phyloP scores from a whole-genome alignment of 1,140 invertebrate genomes.

The Paraescarpia echinospica region DNA sequence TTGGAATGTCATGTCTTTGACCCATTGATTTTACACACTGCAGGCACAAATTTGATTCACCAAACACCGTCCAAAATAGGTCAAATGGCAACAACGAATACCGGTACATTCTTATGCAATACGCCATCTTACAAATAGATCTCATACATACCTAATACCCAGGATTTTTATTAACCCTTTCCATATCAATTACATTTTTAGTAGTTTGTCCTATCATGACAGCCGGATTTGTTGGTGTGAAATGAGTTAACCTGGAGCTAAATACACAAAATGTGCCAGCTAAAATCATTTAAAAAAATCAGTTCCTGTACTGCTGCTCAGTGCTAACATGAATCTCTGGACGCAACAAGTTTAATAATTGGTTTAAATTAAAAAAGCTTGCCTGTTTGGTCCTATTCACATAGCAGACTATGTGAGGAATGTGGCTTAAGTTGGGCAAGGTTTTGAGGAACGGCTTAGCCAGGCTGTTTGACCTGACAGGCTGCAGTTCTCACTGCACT shows the following conservation, averaged over 20 bases:
- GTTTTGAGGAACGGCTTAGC: not conserved
- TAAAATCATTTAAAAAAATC: too few relatives aligned
- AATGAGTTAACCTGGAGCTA: not conserved
- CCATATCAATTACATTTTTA: not conserved
- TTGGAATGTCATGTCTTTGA: slow-evolving; percentile 5
- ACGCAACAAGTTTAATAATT: not conserved
- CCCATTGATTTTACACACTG: not conserved
- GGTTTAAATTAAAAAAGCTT: not conserved
- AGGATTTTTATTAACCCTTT: not conserved
- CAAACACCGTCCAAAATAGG: not conserved
- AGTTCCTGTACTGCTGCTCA: not conserved
- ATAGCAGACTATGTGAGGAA: not conserved
- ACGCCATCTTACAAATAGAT: not conserved
- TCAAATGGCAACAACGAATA: not conserved
- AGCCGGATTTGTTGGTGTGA: not conserved
- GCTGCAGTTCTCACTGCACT: not conserved
- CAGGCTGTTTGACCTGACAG: not conserved
- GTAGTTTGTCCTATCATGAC: not conserved
- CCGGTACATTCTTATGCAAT: not conserved
- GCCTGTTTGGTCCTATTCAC: not conserved
- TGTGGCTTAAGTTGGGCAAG: not conserved
- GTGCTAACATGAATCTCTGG: not conserved
- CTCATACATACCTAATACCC: not conserved
- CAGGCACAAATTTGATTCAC: not conserved
- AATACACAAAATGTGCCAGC: too few relatives aligned